These are phyloP conservation scores for Notodonta ziczac DNA, from an alignment of 2,888 invertebrate genomes.

Conservation along the genomic window DNA sequence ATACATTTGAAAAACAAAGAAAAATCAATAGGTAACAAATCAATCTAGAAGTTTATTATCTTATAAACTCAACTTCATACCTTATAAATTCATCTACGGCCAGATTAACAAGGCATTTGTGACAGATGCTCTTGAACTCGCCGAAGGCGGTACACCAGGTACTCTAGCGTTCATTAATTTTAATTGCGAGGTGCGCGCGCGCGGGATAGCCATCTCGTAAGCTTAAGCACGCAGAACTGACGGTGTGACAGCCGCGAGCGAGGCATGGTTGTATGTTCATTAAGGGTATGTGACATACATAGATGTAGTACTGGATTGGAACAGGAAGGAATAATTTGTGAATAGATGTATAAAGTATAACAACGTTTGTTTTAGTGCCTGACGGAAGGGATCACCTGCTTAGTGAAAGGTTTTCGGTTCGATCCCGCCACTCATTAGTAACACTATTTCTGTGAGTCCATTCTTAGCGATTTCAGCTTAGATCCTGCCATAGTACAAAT, in stretches of 20 bases:
- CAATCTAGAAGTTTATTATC: no score
- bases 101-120: slow-evolving; percentile 7
- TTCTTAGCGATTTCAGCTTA: no score
- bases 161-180: slow-evolving; percentile 61
- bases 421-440: no score
- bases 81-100: neutral
- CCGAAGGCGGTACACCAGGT: slow-evolving; percentile 1
- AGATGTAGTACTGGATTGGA: neutral
- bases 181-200: slow-evolving; percentile 59
- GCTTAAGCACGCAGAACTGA: slow-evolving; percentile 35
- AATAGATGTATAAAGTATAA: no score
- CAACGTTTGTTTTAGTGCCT: no score
- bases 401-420: no score
- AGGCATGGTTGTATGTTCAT: neutral
- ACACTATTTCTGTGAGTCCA: no score
- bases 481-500: no score
- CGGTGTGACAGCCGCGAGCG: slow-evolving; percentile 7
- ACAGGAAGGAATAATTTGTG: no score
- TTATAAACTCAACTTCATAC: neutral
- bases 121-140: neutral
- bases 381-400: no score
- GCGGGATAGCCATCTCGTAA: slow-evolving; percentile 45
- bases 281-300: neutral
- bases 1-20: no score
- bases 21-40: no score